Evolutionary conservation across 2,888 invertebrate genomes (phyloP), one percentile per base, ranked within the genome.

Genomic region (Eupithecia pulchellata): DNA sequence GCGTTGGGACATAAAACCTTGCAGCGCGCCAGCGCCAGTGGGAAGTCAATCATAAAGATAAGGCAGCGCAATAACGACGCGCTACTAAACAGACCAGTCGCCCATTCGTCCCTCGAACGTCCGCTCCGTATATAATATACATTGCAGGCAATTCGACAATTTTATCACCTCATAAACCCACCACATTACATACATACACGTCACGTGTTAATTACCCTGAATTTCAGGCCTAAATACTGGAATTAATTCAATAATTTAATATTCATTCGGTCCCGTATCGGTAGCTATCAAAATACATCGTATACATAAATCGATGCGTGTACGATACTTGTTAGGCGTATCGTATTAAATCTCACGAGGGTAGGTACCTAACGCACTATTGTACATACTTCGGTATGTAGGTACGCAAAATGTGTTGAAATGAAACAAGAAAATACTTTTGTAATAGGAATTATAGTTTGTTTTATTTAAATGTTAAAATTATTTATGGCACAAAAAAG

Each of bases 211-310:
- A 89, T 89, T 87, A 84, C 81, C 83, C 61, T 32, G 84, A 84
- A 87, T 89, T 89, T 87, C 84, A 84, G 75, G 76, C 82, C 82
- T 84, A 86, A 88, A 88, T 86, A 83, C 80, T 78, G 80, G 80
- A 86, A 87, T 89, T 89, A 86, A 90, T 87, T 86, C 83, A 84
- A 85, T 87, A 85, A 90, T 88, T 86, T 84, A 84, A 86, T 87
- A 87, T 89, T 87, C 85, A 88, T 88, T 82, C 81, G 79, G 77
- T 81, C 76, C 80, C 80, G 81, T 84, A 86, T 85, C 81, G 82
- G 80, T 76, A 77, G 80, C 84, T 79, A 85, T 87, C 85, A 84
- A 86, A 47, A 82, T 84, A 69, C 67, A 69, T 81, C 78, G 80
- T 77, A 76, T 79, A 77, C 77, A 77, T 82, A 82, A n/a, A 83